These are phyloP conservation scores for Acronicta aceris DNA, from an alignment of 2,888 invertebrate species.

Conservation along the genomic window DNA sequence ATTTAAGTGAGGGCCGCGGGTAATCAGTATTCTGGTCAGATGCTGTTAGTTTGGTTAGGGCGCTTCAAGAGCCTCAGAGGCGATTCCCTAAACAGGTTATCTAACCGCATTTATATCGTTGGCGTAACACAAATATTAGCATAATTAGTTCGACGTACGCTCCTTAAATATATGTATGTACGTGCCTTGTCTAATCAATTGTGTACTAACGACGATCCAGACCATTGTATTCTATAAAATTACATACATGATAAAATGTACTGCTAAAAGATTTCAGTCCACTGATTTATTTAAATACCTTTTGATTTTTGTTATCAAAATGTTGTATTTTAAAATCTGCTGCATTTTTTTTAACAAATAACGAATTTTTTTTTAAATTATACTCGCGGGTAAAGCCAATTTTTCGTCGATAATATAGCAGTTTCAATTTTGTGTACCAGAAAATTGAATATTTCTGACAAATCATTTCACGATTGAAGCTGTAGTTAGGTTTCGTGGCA, in stretches of 20 bases:
- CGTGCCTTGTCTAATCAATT: conserved; percentile 62
- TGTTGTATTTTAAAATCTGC: background rate
- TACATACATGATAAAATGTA: background rate
- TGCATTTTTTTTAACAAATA: too few species aligned
- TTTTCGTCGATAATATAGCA: too few species aligned
- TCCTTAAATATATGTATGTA: conserved; percentile 71
- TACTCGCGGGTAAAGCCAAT: background rate
- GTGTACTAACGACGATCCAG: conserved; percentile 24
- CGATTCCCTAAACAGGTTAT: conserved; percentile 86
- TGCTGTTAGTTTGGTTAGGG: conserved; percentile 80
- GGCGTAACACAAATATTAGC: conserved; percentile 82
- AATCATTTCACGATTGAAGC: too few species aligned
- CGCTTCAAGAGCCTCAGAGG: conserved; percentile 76
- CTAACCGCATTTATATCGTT: conserved; percentile 84
- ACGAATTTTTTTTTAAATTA: too few species aligned
- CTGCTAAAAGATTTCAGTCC: background rate
- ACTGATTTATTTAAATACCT: too few species aligned
- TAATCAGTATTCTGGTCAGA: conserved; percentile 82
- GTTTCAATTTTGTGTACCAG: too few species aligned
- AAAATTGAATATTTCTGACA: too few species aligned
- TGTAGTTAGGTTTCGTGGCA: too few species aligned
- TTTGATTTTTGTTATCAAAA: background rate
- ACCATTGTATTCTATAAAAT: conserved; percentile 20
- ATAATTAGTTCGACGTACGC: conserved; percentile 80
- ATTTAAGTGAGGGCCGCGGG: conserved; percentile 67